Base-by-base conservation (phyloP, 2,888 invertebrate genomes). In the Amiota minor region DNA sequence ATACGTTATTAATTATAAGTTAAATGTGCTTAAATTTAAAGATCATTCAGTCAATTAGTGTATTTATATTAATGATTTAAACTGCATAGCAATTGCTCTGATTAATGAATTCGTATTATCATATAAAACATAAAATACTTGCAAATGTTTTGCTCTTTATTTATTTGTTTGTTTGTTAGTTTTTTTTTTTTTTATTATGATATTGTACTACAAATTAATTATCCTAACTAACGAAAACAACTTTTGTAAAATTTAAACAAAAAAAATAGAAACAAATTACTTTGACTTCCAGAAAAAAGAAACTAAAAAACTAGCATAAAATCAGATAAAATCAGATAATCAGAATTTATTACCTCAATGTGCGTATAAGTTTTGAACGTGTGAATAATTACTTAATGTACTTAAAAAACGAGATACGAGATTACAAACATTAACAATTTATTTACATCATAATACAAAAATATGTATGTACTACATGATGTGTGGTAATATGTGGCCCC, bases 1-100 rank as follows among this genome's bases (percentile, higher is more conserved):
- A 35, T 35, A 35, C 35, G 35, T 59, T n/a, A 50, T 47, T 65
- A 65, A 65, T 18, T n/a, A 47, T 65, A 65, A 65, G 65, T 65
- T 65, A 47, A n/a, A 65, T 65, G 49, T 65, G 65, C 65, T 65
- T 65, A 65, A 47, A 65, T 65, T 18, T 65, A 47, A 65, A 65
- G 16, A 14, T 65, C 65, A 65, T 49, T 46, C 47, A 65, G 45
- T 53, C n/a, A 59, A 20, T 35, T 59, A 59, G 9, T 65, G 16
- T 65, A 65, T 65, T 59, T 47, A 11, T 47, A 65, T 12, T 49
- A 35, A 46, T 65, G 10, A 35, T 16, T 47, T 18, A 35, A 45
- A 35, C 12, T 35, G 47, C 16, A 49, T 47, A 47, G 35, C 6
- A 35, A 35, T 35, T 35, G 35, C 35, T 35, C 35, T 35, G 35